Percentiles rank a stretch among this genome's conserved stretches.
phyloP scores from a whole-genome alignment of 2,113 vertebrate genomes.

The Ammodytes dubius region DNA sequence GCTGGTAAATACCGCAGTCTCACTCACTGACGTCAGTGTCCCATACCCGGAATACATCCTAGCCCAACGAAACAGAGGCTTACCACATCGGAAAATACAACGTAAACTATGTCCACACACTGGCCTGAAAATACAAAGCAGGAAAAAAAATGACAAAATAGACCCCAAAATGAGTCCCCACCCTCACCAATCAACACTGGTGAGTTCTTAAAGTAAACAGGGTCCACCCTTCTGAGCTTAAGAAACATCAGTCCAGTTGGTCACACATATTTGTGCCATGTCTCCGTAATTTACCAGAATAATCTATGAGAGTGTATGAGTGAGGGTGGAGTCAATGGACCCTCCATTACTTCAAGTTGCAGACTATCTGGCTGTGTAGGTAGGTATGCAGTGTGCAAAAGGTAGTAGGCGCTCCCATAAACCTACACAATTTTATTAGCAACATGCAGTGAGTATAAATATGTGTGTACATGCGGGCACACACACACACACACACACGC shows the following conservation, averaged over 20 bases:
- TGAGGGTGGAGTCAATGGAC: constrained; percentile 24
- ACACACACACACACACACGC: background rate
- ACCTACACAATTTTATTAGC: constrained; percentile 1
- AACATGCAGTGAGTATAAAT: background rate
- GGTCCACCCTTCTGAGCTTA: constrained; percentile 31
- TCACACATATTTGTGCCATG: constrained; percentile 15
- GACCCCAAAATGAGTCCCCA: constrained; percentile 39
- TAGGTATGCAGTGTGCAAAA: background rate
- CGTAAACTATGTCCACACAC: background rate
- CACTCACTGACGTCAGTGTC: constrained; percentile 6
- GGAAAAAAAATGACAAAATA: background rate
- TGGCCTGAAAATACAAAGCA: constrained; percentile 13
- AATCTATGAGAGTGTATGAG: constrained; percentile 19
- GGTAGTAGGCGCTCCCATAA: background rate
- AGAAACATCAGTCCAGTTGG: constrained; percentile 19
- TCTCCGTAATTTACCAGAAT: constrained; percentile 12
- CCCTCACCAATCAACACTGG: constrained; percentile 38
- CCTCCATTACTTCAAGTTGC: background rate
- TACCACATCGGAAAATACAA: constrained; percentile 23
- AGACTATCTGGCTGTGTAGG: background rate
- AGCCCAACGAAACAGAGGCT: constrained; percentile 8
- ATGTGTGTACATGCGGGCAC: background rate
- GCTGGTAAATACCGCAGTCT: constrained; percentile 19
- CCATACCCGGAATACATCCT: constrained; percentile 3
- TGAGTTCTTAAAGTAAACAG: constrained; percentile 49